Base-by-base conservation (phyloP, 2,113 vertebrate species). In the Jaculus jaculus region DNA sequence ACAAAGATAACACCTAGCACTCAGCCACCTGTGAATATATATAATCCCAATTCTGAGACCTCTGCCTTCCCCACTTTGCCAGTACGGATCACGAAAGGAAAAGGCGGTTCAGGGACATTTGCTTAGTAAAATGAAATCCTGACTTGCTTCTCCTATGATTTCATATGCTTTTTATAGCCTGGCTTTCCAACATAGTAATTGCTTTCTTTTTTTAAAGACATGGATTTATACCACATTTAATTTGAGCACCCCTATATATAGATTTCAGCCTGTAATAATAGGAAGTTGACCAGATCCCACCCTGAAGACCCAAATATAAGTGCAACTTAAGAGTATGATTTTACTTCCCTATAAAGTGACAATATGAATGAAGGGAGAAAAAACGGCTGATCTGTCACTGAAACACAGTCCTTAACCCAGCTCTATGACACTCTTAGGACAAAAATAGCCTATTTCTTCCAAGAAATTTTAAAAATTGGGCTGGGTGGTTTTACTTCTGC, bases 111-210 rank as follows among this genome's bases (percentile, higher is more conserved):
- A 8, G 96, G 95, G 92, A 95, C 94, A 97, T 94, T 97, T 95
- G 96, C 96, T 97, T 87, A 96, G 96, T 78, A 96, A 97, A 98
- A 97, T 91, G 96, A 85, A 96, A 96, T 90, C 89, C 96, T 65
- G n/a, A 94, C 87, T 97, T 97, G 95, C 95, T 86, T 96, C 94
- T 96, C 96, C 97, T 96, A 95, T 80, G 97, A 92, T 97, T 98
- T 97, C 98, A 98, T 98, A 98, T 97, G 94, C 97, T 97, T 97
- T 97, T 97, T 98, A 97, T 98, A 98, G 95, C 94, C 89, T 87
- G 88, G 93, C 84, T 97, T 96, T 93, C 96, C 94, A 97, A 97
- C 87, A 95, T 96, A 98, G 98, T 87, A 97, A 98, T 92, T 98
- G 96, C 97, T 97, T 97, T 98, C 97, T 97, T 97, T 97, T 96